Evolutionary conservation across 1,140 invertebrate genomes (phyloP).

Genomic region (Camponotus floridanus): DNA sequence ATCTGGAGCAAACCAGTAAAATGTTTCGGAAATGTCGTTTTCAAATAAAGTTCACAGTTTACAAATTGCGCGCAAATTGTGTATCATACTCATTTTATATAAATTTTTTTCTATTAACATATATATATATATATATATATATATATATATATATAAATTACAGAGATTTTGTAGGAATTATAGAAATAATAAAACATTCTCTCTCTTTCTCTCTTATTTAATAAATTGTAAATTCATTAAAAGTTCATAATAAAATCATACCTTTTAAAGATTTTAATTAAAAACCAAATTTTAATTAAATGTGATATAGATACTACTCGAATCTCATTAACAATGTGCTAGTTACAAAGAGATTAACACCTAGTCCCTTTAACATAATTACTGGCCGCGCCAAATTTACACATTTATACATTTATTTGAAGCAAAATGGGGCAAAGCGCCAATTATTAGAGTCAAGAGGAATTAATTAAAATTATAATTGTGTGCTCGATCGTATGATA

Average conservation of each 20-base stretch:
- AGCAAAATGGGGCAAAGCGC: background rate
- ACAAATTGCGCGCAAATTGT: background rate
- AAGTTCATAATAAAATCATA: slow-evolving; percentile 16
- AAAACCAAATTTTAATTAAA: slow-evolving; percentile 31
- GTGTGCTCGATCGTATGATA: background rate
- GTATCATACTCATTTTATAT: background rate
- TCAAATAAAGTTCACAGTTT: background rate
- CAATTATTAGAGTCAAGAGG: background rate
- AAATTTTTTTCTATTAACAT: background rate
- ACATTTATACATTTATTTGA: slow-evolving; percentile 2
- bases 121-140: no score
- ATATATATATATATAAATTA: background rate
- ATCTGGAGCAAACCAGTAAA: background rate
- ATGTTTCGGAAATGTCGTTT: background rate
- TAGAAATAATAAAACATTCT: slow-evolving; percentile 13
- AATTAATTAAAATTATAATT: slow-evolving; percentile 14
- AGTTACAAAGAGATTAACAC: slow-evolving; percentile 20
- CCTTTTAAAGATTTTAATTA: slow-evolving; percentile 26
- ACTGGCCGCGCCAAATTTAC: background rate
- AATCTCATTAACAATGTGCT: slow-evolving; percentile 31
- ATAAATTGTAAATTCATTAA: background rate
- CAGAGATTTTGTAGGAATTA: background rate
- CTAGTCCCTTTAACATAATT: slow-evolving; percentile 28
- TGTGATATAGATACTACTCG: background rate
- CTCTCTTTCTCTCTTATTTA: background rate